phyloP scores from a whole-genome alignment of 1,140 invertebrate species.

The Musca domestica region DNA sequence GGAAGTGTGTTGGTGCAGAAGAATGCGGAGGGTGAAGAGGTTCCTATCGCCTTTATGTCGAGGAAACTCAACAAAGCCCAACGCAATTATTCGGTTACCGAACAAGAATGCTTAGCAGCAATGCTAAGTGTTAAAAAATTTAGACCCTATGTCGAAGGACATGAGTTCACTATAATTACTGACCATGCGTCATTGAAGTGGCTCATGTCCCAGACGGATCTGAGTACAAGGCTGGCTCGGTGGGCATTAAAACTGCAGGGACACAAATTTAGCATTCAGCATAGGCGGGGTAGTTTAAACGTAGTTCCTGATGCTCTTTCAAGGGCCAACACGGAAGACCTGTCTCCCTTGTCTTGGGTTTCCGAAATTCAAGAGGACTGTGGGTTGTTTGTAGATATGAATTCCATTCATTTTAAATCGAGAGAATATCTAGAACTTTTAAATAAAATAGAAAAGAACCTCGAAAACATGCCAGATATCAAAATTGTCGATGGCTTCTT shows the following conservation, averaged over 20 bases:
- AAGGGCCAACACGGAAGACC: neutral
- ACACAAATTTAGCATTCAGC: conserved; percentile 1
- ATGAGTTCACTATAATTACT: too few relatives aligned
- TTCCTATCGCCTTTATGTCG: too few relatives aligned
- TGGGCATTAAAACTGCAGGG: neutral
- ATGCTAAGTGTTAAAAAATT: too few relatives aligned
- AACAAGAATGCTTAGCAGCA: too few relatives aligned
- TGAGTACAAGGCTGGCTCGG: neutral
- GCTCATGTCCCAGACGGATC: too few relatives aligned
- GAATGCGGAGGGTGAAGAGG: too few relatives aligned
- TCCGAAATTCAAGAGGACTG: neutral
- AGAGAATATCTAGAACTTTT: neutral
- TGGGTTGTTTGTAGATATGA: neutral
- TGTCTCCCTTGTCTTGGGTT: neutral
- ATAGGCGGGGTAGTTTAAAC: too few relatives aligned
- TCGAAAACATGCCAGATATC: neutral
- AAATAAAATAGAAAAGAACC: neutral
- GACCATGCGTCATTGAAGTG: too few relatives aligned
- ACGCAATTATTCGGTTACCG: too few relatives aligned
- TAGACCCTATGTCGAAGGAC: too few relatives aligned
- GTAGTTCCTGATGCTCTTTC: neutral
- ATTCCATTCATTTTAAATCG: neutral
- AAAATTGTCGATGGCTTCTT: neutral
- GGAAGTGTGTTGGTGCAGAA: too few relatives aligned
- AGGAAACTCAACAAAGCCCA: too few relatives aligned